Conservation (phyloP, 2,113 vertebrate species). For the Axis porcinus region DNA sequence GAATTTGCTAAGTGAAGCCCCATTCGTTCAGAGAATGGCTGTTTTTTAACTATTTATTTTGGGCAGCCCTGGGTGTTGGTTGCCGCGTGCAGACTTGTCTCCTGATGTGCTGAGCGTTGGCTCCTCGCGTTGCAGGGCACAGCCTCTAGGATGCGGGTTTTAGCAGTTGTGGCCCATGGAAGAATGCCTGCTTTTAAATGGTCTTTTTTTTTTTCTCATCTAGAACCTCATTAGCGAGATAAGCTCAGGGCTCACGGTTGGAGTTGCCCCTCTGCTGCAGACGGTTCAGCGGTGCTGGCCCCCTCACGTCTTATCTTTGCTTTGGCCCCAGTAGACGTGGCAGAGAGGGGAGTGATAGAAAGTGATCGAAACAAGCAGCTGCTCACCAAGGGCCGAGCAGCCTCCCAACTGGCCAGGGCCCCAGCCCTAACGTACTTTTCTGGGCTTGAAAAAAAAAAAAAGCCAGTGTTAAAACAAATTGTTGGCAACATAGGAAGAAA, state of each 20-base stretch:
- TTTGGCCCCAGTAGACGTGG: background rate
- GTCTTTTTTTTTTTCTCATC: background rate
- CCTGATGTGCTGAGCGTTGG: background rate
- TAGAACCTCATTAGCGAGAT: background rate
- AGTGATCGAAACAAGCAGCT: accelerated
- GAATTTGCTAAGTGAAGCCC: background rate
- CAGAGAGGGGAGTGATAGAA: too few relatives aligned
- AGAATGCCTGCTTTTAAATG: background rate
- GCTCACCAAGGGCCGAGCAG: accelerated
- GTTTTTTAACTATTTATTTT: background rate
- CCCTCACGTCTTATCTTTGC: accelerated
- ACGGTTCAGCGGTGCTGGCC: accelerated
- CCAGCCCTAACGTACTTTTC: background rate
- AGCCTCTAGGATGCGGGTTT: background rate
- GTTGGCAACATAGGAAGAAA: background rate
- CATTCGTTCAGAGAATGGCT: background rate
- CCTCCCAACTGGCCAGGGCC: background rate
- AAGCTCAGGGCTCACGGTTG: accelerated
- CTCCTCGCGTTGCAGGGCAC: background rate
- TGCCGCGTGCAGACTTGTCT: background rate
- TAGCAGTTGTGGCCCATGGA: background rate
- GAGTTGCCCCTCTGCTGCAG: background rate
- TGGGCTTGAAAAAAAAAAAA: background rate
- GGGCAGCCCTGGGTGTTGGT: background rate
- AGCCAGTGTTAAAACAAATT: background rate